These are phyloP conservation scores for Melanotaenia nigrans DNA, from an alignment of 2,797 vertebrate genomes.

Conservation along the genomic window DNA sequence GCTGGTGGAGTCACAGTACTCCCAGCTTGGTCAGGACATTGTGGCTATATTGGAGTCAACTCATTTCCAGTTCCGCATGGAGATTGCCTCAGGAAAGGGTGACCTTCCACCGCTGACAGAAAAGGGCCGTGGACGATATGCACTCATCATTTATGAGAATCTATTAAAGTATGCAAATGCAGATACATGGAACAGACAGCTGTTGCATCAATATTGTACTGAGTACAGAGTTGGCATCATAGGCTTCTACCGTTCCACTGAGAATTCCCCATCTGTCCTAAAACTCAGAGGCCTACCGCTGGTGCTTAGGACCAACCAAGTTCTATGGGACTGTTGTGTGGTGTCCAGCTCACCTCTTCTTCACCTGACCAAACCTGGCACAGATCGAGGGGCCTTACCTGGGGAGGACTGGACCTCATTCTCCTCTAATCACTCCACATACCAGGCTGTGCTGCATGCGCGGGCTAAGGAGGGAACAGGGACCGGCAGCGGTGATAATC, in stretches of 20 bases:
- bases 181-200: constrained; percentile 94
- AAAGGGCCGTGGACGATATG: constrained; percentile 91
- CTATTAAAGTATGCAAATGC: constrained; percentile 94
- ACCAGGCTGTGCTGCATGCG: constrained; percentile 90
- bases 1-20: constrained; percentile 97
- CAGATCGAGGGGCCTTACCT: constrained; percentile 89
- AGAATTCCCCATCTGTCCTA: constrained; percentile 88
- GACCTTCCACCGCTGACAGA: constrained; percentile 94
- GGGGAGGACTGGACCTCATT: constrained; percentile 97
- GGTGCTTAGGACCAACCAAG: constrained; percentile 90
- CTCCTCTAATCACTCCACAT: constrained; percentile 94
- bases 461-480: constrained; percentile 77
- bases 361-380: constrained; percentile 88
- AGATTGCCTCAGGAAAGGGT: constrained; percentile 94
- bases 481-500: constrained; percentile 72
- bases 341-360: constrained; percentile 91
- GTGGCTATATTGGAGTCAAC: constrained; percentile 94
- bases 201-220: constrained; percentile 96
- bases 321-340: constrained; percentile 90
- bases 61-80: constrained; percentile 91
- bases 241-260: constrained; percentile 95
- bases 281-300: constrained; percentile 90
- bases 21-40: constrained; percentile 96
- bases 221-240: constrained; percentile 97
- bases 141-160: constrained; percentile 94